These are phyloP conservation scores for Siniperca chuatsi DNA, from an alignment of 2,113 vertebrate species.

Conservation along the genomic window DNA sequence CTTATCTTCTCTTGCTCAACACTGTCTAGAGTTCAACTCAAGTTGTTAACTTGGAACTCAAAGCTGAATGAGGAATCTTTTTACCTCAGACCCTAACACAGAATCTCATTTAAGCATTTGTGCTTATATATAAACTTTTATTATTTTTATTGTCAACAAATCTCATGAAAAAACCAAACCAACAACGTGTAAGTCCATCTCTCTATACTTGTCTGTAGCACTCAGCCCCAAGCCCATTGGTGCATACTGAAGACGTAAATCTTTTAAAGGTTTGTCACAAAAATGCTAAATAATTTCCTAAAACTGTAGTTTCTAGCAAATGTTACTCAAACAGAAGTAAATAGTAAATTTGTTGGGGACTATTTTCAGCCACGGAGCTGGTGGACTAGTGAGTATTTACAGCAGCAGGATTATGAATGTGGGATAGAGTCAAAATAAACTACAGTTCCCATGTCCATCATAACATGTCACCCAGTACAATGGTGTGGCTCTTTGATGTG, in stretches of 20 bases:
- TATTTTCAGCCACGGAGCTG: neutral
- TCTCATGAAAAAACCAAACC: neutral
- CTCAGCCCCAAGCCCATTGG: neutral
- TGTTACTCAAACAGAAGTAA: neutral
- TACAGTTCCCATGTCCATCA: neutral
- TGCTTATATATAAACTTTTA: neutral
- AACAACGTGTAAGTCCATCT: neutral
- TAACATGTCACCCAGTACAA: neutral
- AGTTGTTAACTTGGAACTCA: neutral
- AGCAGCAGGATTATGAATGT: neutral
- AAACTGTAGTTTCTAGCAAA: neutral
- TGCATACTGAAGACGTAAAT: neutral
- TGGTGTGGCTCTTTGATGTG: neutral
- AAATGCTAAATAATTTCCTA: no score
- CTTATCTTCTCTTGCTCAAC: constrained; percentile 57
- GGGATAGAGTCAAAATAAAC: neutral
- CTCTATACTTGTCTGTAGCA: neutral
- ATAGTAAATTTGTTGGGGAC: neutral
- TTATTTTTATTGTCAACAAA: neutral
- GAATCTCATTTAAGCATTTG: neutral
- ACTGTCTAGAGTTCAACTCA: constrained; percentile 24
- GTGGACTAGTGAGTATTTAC: neutral
- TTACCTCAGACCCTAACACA: neutral
- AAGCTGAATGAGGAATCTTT: neutral
- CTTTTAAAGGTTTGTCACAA: no score